These are phyloP conservation scores for Brachionus calyciflorus DNA, from an alignment of 1,140 invertebrate genomes.

Conservation along the genomic window DNA sequence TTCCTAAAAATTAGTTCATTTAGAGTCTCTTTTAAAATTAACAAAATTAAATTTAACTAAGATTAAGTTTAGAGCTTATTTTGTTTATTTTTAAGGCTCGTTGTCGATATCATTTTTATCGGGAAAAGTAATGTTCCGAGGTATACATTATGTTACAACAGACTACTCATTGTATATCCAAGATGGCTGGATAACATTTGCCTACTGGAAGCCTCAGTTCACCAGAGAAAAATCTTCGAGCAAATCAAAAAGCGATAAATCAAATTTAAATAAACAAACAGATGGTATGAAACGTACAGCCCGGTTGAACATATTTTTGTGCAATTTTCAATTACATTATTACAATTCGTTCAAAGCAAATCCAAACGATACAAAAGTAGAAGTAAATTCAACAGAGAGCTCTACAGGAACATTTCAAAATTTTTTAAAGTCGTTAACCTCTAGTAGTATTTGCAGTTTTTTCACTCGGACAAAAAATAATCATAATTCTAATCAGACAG, in stretches of 20 bases:
- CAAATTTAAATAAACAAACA: not conserved
- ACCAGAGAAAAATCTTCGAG: conserved; percentile 79
- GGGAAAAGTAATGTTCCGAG: conserved; percentile 97
- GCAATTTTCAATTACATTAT: conserved; percentile 44
- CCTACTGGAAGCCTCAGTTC: conserved; percentile 90
- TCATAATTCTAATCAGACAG: too few species aligned
- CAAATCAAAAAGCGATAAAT: conserved; percentile 60
- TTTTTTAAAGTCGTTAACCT: too few species aligned
- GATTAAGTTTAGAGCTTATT: conserved; percentile 3
- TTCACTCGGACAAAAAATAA: too few species aligned
- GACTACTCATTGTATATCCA: conserved; percentile 88
- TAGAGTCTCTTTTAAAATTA: too few species aligned
- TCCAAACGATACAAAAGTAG: conserved; percentile 65
- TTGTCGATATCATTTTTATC: conserved; percentile 87
- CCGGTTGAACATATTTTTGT: conserved; percentile 12
- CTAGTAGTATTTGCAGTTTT: too few species aligned
- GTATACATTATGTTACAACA: conserved; percentile 87
- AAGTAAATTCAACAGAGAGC: conserved; percentile 58
- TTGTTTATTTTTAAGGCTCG: conserved; percentile 67
- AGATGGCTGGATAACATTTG: conserved; percentile 93
- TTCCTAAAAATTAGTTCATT: too few species aligned
- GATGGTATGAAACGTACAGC: not conserved
- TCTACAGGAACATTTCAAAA: conserved; percentile 47
- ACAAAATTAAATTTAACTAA: not conserved
- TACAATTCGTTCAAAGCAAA: conserved; percentile 43